These are phyloP conservation scores for Tapera naevia DNA, from an alignment of 2,797 vertebrate species.

Conservation along the genomic window DNA sequence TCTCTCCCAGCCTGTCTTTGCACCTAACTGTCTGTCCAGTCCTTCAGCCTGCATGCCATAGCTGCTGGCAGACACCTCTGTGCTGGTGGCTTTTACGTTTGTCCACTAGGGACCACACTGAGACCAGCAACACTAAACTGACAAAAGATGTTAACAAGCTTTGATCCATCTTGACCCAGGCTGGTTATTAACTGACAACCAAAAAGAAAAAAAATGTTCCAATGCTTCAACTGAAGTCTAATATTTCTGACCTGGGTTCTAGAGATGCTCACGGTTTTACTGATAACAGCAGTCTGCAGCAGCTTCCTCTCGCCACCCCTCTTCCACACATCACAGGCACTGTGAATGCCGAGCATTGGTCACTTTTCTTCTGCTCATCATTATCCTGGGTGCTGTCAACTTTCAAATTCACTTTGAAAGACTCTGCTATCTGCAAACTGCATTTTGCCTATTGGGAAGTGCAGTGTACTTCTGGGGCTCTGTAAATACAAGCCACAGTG, in stretches of 20 bases:
- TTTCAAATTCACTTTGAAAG: neutral
- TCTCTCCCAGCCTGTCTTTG: neutral
- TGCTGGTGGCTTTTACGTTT: neutral
- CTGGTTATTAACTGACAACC: neutral
- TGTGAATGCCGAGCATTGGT: accelerated
- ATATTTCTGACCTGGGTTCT: neutral
- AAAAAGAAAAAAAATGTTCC: neutral
- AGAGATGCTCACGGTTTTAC: neutral
- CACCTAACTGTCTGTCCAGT: neutral
- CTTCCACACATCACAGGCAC: neutral
- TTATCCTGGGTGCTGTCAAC: neutral
- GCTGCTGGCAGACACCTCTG: neutral
- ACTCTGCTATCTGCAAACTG: neutral
- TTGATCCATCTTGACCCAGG: neutral
- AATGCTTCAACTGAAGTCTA: neutral
- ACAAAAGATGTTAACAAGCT: neutral
- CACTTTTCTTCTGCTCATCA: neutral
- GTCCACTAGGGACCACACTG: slow-evolving; percentile 16
- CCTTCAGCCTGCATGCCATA: neutral
- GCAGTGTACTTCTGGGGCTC: accelerated
- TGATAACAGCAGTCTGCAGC: neutral
- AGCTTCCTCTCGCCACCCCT: neutral
- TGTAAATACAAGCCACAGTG: neutral
- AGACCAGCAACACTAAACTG: neutral
- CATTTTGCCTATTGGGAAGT: neutral